Evolutionary conservation across 2,113 vertebrate genomes (phyloP).

Genomic region (Lophius piscatorius): DNA sequence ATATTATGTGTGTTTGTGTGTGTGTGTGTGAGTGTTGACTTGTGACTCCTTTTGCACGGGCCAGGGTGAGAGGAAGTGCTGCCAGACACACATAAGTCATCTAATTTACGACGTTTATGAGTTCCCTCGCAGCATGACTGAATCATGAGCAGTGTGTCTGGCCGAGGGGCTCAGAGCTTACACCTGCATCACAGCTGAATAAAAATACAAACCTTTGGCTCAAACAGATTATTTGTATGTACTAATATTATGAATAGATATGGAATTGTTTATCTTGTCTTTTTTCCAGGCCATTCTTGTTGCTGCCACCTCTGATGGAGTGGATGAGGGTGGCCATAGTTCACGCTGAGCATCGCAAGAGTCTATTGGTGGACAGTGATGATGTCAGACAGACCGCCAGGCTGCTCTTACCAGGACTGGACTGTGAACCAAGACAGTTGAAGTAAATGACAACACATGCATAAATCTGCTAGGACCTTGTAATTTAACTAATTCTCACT

Average conservation of each 20-base stretch:
- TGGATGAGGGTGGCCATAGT: slow-evolving; percentile 98
- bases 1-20: too few species aligned
- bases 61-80: slow-evolving; percentile 22
- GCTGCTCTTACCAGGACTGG: slow-evolving; percentile 91
- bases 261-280: not conserved
- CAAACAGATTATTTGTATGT: too few species aligned
- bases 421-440: slow-evolving; percentile 95
- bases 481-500: slow-evolving; percentile 7
- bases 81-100: slow-evolving; percentile 48
- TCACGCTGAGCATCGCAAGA: slow-evolving; percentile 94
- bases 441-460: slow-evolving; percentile 81
- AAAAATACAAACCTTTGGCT: too few species aligned
- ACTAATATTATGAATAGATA: not conserved
- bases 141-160: slow-evolving; percentile 26
- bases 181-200: too few species aligned
- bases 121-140: slow-evolving; percentile 16
- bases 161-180: too few species aligned
- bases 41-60: slow-evolving; percentile 33
- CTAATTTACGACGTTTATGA: slow-evolving; percentile 32
- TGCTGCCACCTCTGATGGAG: slow-evolving; percentile 96
- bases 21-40: slow-evolving; percentile 13
- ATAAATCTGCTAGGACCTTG: not conserved
- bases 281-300: slow-evolving; percentile 88
- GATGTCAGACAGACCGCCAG: slow-evolving; percentile 94
- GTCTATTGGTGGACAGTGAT: slow-evolving; percentile 93